These are phyloP conservation scores for Dipodomys spectabilis DNA, from an alignment of 2,113 vertebrate species.

Conservation along the genomic window DNA sequence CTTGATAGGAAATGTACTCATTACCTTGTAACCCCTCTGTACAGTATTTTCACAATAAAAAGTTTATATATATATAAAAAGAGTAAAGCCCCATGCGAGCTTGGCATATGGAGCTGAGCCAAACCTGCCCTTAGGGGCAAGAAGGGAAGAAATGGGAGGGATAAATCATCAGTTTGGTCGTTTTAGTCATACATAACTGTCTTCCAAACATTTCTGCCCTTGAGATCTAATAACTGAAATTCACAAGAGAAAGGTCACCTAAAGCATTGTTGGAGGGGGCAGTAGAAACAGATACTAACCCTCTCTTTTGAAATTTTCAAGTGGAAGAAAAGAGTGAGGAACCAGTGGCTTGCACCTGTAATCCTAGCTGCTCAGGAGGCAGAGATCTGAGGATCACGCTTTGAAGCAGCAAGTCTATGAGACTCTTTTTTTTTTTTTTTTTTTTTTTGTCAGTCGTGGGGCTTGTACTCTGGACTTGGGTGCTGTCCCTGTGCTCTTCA, in stretches of 20 bases:
- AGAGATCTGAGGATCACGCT: too few relatives aligned
- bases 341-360: too few relatives aligned
- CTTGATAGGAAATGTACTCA: too few relatives aligned
- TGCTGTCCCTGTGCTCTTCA: too few relatives aligned
- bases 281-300: not conserved
- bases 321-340: too few relatives aligned
- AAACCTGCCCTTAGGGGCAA: not conserved
- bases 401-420: too few relatives aligned
- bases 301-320: not conserved
- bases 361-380: too few relatives aligned
- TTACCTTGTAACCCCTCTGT: too few relatives aligned
- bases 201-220: constrained; percentile 4
- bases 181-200: constrained; percentile 28
- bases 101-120: not conserved
- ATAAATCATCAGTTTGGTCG: not conserved
- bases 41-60: too few relatives aligned
- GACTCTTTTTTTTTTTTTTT: too few relatives aligned
- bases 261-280: constrained; percentile 15
- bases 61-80: not conserved
- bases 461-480: too few relatives aligned
- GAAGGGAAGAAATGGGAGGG: not conserved
- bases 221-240: constrained; percentile 9
- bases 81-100: not conserved
- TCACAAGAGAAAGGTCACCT: constrained; percentile 16
- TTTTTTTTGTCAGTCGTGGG: too few relatives aligned